Base-by-base conservation (phyloP, 2,113 vertebrate species). In the Barnardius zonarius region DNA sequence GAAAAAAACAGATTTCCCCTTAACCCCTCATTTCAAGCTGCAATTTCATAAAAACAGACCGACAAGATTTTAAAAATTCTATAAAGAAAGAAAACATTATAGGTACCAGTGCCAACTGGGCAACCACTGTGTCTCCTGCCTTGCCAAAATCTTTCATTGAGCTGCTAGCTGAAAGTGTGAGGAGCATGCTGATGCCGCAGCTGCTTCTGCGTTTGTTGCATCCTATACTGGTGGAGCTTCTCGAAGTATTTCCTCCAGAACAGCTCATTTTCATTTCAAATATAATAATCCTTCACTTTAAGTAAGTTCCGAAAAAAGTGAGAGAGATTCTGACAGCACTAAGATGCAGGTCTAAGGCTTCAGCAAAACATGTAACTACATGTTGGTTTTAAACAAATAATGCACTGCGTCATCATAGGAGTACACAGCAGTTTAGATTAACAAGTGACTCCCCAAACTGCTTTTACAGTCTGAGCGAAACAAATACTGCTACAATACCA, bases 141-240 rank as follows among this genome's bases (percentile, higher is more conserved):
- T 90, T 88, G 91, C 96, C 96, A 96, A 95, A 94, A 95, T 51
- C 74, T 82, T 96, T 96, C 95, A 79, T 88, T 95, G 95, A 95
- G 85, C 95, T 93, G 78, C 86, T 90, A 74, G 92, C 39, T 55
- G 30, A 69, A 90, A 80, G 81, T 83, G 76, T 92, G 95, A 94
- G 94, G 63, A 88, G 66, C 96, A 93, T 93, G 96, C 91, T 94
- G 96, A 85, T 95, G 79, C 70, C 41, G 51, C 74, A 55, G 88
- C 67, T 96, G 90, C 83, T 86, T 55, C 46, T 69, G 37, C 78
- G 82, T 88, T 93, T 93, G 61, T 64, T 75, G 31, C 39, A 62
- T 43, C 88, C 74, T 87, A 22, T 28, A 13, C 31, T 52, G 28
- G 78, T 46, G n/a, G 75, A 86, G n/a, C 30, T 67, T 68, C 91